These are phyloP conservation scores for Athene cunicularia DNA, from an alignment of 2,113 vertebrate species.

Conservation along the genomic window DNA sequence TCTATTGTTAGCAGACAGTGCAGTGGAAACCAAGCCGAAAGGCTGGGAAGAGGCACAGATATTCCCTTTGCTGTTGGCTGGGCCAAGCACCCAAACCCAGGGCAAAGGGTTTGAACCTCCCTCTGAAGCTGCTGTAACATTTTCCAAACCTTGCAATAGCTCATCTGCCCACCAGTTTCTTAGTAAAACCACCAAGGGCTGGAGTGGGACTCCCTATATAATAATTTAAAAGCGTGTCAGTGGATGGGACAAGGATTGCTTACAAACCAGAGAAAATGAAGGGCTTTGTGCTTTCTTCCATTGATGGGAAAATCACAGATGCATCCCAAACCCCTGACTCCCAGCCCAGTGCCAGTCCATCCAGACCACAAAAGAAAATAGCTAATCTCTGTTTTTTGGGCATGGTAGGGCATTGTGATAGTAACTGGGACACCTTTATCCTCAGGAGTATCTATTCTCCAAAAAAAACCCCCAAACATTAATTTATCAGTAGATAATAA, in stretches of 20 bases:
- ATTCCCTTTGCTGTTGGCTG: background rate
- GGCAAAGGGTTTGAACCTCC: background rate
- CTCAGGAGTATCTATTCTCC: background rate
- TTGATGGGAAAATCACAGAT: background rate
- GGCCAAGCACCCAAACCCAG: background rate
- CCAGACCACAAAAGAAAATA: background rate
- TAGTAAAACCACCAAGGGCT: background rate
- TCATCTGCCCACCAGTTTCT: background rate
- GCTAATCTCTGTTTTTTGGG: fast-evolving
- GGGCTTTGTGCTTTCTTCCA: background rate
- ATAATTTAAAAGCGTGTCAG: background rate
- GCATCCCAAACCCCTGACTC: background rate
- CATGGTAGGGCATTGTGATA: background rate
- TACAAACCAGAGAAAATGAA: background rate
- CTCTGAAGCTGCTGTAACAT: background rate
- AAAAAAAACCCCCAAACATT: too few relatives aligned
- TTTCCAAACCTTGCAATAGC: background rate
- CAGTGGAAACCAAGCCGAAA: background rate
- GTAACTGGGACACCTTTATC: background rate
- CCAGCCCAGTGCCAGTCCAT: background rate
- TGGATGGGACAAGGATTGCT: background rate
- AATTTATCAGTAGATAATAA: background rate
- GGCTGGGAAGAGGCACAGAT: background rate
- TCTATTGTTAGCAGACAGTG: background rate
- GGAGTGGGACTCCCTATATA: background rate